A percentile compares a stretch with the other conserved stretches of the same genome.
Conservation (phyloP, 2,113 vertebrate species). For the Callipepla californica region DNA sequence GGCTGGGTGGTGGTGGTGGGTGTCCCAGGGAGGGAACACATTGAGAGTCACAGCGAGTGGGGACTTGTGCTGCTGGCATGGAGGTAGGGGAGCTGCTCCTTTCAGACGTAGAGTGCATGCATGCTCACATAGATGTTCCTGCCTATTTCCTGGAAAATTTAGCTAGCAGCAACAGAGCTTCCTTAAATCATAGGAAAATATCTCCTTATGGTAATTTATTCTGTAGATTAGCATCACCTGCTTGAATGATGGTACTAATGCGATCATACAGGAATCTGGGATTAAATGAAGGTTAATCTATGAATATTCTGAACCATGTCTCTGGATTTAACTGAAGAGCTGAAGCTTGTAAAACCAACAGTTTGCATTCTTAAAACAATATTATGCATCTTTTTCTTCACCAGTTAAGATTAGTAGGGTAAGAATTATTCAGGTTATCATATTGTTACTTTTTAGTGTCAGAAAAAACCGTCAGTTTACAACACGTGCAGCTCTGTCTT, state of each 20-base stretch:
- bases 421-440: constrained; percentile 13
- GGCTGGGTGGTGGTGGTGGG: neutral
- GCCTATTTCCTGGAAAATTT: neutral
- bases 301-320: neutral
- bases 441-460: neutral
- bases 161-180: neutral
- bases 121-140: neutral
- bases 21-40: accelerated
- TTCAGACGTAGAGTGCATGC: neutral
- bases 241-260: neutral
- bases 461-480: neutral
- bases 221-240: neutral
- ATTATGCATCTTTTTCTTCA: neutral
- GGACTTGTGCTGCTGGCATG: neutral
- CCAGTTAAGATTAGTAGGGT: neutral
- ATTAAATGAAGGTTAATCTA: neutral
- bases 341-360: constrained; percentile 20
- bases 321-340: constrained; percentile 29
- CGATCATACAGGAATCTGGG: neutral
- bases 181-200: constrained; percentile 1
- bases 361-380: neutral
- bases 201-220: neutral
- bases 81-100: neutral
- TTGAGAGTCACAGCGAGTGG: accelerated
- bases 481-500: neutral